Percentiles rank a stretch among this genome's conserved stretches.
phyloP scores from a whole-genome alignment of 2,797 vertebrate genomes.

The Sebastolobus altivelis region DNA sequence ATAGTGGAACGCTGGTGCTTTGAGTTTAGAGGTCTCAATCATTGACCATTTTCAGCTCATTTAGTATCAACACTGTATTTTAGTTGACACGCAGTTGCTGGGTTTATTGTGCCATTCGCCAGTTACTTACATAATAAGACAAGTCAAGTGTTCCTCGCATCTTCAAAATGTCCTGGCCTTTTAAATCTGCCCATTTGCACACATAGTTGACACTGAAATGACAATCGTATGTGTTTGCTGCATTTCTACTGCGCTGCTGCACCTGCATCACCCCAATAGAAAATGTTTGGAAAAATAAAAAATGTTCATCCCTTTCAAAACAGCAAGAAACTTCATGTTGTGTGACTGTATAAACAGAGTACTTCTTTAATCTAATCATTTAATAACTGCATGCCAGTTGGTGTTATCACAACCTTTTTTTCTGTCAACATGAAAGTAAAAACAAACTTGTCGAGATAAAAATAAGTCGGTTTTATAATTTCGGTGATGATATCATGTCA shows the following conservation, averaged over 20 bases:
- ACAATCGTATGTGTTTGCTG: slow-evolving; percentile 3
- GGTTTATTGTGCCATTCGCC: slow-evolving; percentile 2
- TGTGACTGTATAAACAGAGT: background rate
- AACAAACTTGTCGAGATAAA: slow-evolving; percentile 1
- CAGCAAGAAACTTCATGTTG: background rate
- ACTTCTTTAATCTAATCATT: slow-evolving; percentile 9
- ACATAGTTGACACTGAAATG: slow-evolving; percentile 23
- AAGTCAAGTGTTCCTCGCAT: background rate
- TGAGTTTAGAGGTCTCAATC: slow-evolving; percentile 10
- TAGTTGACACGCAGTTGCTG: background rate
- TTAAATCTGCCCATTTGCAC: background rate
- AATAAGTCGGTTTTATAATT: slow-evolving; percentile 38
- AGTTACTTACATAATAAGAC: slow-evolving; percentile 20
- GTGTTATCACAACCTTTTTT: slow-evolving; percentile 7
- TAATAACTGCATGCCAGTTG: background rate
- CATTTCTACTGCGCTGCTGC: background rate
- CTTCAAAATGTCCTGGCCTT: slow-evolving; percentile 19
- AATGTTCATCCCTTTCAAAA: background rate
- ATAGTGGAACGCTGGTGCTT: background rate
- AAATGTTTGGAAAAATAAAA: background rate
- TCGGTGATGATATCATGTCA: slow-evolving; percentile 41
- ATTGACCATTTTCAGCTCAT: slow-evolving; percentile 12
- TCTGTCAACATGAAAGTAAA: slow-evolving; percentile 32
- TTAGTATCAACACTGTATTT: slow-evolving; percentile 1
- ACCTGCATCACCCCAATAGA: background rate